phyloP scores from a whole-genome alignment of 2,797 vertebrate genomes.

The Clarias pachynema region DNA sequence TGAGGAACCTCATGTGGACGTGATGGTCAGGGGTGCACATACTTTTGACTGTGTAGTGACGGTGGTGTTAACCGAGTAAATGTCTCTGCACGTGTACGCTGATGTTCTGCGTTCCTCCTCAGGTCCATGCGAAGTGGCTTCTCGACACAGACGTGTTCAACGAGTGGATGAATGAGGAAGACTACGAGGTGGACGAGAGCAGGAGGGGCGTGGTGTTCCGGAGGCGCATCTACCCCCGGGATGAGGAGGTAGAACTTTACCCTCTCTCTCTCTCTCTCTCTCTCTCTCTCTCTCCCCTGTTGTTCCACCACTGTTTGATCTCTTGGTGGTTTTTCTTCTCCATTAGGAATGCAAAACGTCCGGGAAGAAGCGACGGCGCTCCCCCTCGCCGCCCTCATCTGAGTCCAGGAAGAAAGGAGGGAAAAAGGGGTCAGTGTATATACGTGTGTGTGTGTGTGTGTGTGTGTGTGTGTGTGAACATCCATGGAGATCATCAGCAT shows the following conservation, averaged over 20 bases:
- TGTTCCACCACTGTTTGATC: neutral
- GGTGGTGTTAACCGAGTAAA: neutral
- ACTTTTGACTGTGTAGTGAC: neutral
- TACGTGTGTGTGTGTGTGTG: no score
- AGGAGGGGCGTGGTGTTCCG: constrained; percentile 76
- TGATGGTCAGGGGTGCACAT: neutral
- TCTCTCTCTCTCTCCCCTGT: neutral
- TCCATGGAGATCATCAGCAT: no score
- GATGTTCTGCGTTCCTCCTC: neutral
- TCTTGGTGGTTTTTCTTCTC: constrained; percentile 53
- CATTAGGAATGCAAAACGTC: constrained; percentile 83
- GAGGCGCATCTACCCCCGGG: constrained; percentile 66
- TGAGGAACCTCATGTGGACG: neutral
- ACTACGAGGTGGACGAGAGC: constrained; percentile 92
- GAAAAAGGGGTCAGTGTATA: constrained; percentile 84
- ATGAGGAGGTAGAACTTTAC: constrained; percentile 68
- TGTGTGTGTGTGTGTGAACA: no score
- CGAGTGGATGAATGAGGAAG: constrained; percentile 98
- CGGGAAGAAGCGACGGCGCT: constrained; percentile 88
- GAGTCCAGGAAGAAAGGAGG: constrained; percentile 90
- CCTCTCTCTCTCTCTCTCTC: constrained; percentile 12
- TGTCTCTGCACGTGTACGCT: neutral
- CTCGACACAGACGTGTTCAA: constrained; percentile 91
- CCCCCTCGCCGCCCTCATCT: constrained; percentile 85
- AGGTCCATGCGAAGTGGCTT: constrained; percentile 93